Base-by-base conservation (phyloP, 2,797 vertebrate species). In the Chelonia mydas region DNA sequence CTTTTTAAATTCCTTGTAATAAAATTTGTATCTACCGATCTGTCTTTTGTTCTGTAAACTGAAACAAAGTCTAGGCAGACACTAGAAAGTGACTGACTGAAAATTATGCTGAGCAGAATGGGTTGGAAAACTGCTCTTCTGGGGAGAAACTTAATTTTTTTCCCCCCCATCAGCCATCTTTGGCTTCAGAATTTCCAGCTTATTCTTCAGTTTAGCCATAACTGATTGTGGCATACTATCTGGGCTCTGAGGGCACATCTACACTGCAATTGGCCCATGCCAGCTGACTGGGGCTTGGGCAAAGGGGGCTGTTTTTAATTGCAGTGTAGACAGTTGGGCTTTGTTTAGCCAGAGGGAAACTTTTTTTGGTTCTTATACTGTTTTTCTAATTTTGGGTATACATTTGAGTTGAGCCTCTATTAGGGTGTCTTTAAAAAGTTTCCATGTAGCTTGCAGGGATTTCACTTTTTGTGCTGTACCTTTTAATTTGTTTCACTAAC, bases 1-100 rank as follows among this genome's bases (percentile, higher is more conserved):
- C 87, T 96, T 92, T 97, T 95, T 53, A 94, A 90, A 84, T 88
- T 94, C 90, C 93, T 94, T 97, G 86, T 94, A 97, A 98, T 97
- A 95, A 97, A 95, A 85, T 45, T 81, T 86, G 68, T 93, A 84
- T 65, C 59, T 87, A 7, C 11, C 7, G 19, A 23, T 17, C 1
- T 87, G 51, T 82, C 78, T 59, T 68, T 8, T 41, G 68, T 72
- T 72, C 37, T 72, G 37, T 41, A 72, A 72, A 41, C 8, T 59
- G 59, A 61, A 33, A 72, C 15, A 33, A 54, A 17, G 7, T 65
- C 61, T 19, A 65, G 61, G 61, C 19, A 37, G 59, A 33, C 19
- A 23, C n/a, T 11, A 37, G 65, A 41, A 37, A 41, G 68, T 41
- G n/a, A 19, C 57, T 53, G 51, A 53, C 25, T 59, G 27, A 59